These are phyloP conservation scores for Cephus sareptanus DNA, from an alignment of 2,888 invertebrate species.

Conservation along the genomic window DNA sequence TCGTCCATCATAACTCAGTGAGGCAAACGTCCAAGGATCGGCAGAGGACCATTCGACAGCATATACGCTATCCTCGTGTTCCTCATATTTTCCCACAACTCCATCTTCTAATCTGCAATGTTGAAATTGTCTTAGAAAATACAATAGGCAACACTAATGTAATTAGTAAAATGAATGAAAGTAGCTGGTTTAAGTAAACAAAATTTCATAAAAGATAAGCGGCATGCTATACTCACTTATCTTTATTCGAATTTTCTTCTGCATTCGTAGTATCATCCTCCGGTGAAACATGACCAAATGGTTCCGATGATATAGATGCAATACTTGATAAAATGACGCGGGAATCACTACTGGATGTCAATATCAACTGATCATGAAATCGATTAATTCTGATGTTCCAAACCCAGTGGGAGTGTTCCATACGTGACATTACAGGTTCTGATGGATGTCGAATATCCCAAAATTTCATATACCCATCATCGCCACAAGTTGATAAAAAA, in stretches of 20 bases:
- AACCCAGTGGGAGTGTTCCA: slow-evolving; percentile 92
- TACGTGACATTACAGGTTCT: slow-evolving; percentile 82
- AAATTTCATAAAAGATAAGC: slow-evolving; percentile 1
- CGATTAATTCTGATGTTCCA: slow-evolving; percentile 96
- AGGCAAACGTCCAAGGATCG: slow-evolving; percentile 99
- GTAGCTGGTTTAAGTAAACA: slow-evolving; percentile 2
- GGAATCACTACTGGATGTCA: slow-evolving; percentile 95
- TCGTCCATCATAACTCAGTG: slow-evolving; percentile 96
- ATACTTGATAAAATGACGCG: slow-evolving; percentile 90
- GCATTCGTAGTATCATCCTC: slow-evolving; percentile 66
- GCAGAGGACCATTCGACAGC: slow-evolving; percentile 97
- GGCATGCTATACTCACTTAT: slow-evolving; percentile 63
- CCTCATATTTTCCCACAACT: slow-evolving; percentile 91
- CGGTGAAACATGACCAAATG: slow-evolving; percentile 69
- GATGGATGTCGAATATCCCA: slow-evolving; percentile 93
- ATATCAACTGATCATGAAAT: slow-evolving; percentile 94
- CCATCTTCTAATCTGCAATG: slow-evolving; percentile 80
- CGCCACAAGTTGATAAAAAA: slow-evolving; percentile 92
- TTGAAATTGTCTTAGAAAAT: slow-evolving; percentile 24
- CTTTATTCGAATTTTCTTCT: slow-evolving; percentile 66
- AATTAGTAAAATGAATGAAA: slow-evolving; percentile 8
- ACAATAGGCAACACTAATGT: slow-evolving; percentile 4
- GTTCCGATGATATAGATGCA: slow-evolving; percentile 88
- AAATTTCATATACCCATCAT: slow-evolving; percentile 94
- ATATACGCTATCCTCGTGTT: slow-evolving; percentile 98